Evolutionary conservation across 2,888 invertebrate species (phyloP), one percentile per base, ranked within the genome.

Genomic region (Crocallis elinguaria): DNA sequence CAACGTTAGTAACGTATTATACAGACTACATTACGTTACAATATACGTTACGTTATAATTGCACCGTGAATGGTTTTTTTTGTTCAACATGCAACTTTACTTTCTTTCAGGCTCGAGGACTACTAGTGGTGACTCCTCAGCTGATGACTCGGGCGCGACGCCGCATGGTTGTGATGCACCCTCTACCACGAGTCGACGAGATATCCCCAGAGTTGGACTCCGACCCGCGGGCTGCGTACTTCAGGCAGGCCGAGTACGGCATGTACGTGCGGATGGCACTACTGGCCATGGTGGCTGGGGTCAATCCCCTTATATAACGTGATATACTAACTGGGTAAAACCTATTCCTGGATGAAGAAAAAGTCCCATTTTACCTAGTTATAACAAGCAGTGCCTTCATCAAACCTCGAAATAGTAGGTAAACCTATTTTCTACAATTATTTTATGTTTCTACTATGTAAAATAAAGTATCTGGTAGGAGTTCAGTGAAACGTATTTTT

Each of bases 221-320:
- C 0, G 99, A 99, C 88, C 98, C 98, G 0, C 93, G 99, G 41
- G 99, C 99, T 0, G 99, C 99, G 0, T 99, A 99, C 88, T 99
- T 99, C 93, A 93, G 99, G 13, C 99, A 99, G 88, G 98, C 98
- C 0, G 98, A 99, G 82, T 97, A 97, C 77, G 99, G 99, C 60
- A 97, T 99, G 95, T 99, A 97, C 77, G 97, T 99, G 12, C 94
- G 99, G 43, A 99, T 99, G 99, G 99, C 99, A 0, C 90, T 99
- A 1, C 91, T 99, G 12, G 95, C 98, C 0, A 96, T 98, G 94
- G 95, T 98, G 1, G 93, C 98, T 9, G 97, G 97, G 42, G 84
- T 86, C 8, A 90, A 90, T 57, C 91, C 89, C 0, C 77, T 89
- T n/a, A 73, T 75, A 42, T 86, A 68, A 29, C 27, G 12, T 36